phyloP scores from a whole-genome alignment of 2,797 vertebrate genomes.

The Morelia viridis region DNA sequence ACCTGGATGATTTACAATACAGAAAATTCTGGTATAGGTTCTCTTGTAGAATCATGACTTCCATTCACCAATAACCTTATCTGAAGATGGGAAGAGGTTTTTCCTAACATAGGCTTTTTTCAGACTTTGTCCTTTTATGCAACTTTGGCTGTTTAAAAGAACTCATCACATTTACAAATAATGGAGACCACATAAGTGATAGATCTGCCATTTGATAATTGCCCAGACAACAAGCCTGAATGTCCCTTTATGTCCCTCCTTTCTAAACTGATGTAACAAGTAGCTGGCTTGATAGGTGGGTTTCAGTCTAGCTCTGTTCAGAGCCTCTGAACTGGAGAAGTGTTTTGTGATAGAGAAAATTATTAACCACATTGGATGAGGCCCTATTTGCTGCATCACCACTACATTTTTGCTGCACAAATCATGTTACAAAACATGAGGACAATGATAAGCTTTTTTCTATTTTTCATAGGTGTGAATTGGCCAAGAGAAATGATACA shows the following conservation, averaged over 20 bases:
- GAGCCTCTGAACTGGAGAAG: background rate
- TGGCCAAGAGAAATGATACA: background rate
- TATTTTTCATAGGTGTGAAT: background rate
- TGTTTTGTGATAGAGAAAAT: background rate
- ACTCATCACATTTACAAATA: background rate
- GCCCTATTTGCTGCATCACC: background rate
- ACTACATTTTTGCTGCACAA: background rate
- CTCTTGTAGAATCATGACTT: background rate
- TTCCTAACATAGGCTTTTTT: background rate
- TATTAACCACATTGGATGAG: background rate
- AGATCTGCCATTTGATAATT: background rate
- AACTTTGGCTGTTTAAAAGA: background rate
- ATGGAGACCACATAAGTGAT: background rate
- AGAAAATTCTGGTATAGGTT: background rate
- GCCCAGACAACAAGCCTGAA: background rate
- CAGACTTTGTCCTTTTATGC: background rate
- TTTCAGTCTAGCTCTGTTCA: background rate
- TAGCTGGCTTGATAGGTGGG: background rate
- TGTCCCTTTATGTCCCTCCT: background rate
- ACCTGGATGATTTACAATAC: background rate
- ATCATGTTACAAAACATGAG: background rate
- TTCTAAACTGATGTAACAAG: background rate
- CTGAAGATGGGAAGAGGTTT: background rate
- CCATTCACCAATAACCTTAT: background rate
- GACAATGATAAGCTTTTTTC: background rate